These are phyloP conservation scores for Procavia capensis DNA, from an alignment of 2,113 vertebrate genomes.

Conservation along the genomic window DNA sequence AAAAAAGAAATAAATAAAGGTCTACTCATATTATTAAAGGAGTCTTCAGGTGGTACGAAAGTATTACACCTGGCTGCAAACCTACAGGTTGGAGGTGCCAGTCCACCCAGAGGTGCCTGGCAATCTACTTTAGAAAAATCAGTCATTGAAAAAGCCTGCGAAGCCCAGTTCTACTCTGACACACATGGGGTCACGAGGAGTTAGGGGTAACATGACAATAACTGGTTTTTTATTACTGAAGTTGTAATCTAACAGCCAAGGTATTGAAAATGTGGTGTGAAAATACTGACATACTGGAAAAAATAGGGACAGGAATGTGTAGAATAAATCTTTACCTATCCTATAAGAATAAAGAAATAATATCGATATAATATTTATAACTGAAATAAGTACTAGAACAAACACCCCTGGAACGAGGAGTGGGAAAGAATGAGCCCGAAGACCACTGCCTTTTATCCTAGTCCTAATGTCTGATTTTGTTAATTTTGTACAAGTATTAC, in stretches of 20 bases:
- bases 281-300: not conserved
- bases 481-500: not conserved
- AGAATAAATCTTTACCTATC: not conserved
- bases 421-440: not conserved
- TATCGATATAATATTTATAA: not conserved
- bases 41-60: too few species aligned
- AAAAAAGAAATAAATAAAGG: constrained; percentile 2
- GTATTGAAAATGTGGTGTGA: not conserved
- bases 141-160: too few species aligned
- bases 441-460: not conserved
- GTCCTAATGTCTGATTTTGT: constrained; percentile 24
- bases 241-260: not conserved
- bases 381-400: not conserved
- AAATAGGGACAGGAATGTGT: not conserved
- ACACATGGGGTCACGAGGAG: too few species aligned
- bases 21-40: not conserved
- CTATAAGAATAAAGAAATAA: not conserved
- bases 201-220: too few species aligned
- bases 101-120: too few species aligned
- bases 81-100: too few species aligned
- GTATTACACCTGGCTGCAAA: too few species aligned
- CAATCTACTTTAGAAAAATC: too few species aligned
- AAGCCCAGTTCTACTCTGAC: too few species aligned
- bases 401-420: not conserved
- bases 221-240: not conserved